Percentiles rank a stretch among this genome's conserved stretches.
Evolutionary conservation across 2,113 vertebrate species (phyloP).

Genomic region (Crotalus tigris): DNA sequence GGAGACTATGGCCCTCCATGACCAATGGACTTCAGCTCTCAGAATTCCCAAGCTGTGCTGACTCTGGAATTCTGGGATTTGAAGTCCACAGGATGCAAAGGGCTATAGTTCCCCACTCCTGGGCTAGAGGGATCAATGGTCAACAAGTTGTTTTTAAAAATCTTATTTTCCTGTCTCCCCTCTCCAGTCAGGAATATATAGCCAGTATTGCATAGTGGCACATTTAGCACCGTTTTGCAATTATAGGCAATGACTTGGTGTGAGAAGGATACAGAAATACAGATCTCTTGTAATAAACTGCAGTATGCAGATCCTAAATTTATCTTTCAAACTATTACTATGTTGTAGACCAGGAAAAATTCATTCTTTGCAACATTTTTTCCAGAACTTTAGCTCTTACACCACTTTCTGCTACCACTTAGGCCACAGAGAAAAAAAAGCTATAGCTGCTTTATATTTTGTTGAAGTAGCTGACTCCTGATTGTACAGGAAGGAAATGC

Average conservation of each 20-base stretch:
- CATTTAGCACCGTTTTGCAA: not conserved
- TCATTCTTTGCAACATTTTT: not conserved
- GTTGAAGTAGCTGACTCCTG: not conserved
- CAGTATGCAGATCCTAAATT: not conserved
- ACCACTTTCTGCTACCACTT: slow-evolving; percentile 5
- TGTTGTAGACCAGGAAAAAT: not conserved
- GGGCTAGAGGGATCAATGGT: too few species aligned
- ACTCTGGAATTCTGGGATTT: too few species aligned
- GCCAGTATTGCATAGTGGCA: not conserved
- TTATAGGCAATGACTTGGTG: too few species aligned
- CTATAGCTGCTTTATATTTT: not conserved
- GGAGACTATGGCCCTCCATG: too few species aligned
- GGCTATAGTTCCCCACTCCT: too few species aligned
- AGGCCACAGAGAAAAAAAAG: not conserved
- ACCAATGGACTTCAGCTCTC: too few species aligned
- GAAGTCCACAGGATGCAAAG: too few species aligned
- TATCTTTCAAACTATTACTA: not conserved
- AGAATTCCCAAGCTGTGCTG: too few species aligned
- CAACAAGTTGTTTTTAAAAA: too few species aligned
- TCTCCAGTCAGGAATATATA: not conserved
- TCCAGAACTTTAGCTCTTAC: not conserved
- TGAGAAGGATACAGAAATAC: not conserved
- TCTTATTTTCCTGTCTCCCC: too few species aligned
- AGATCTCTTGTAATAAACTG: not conserved
- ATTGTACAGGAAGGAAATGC: slow-evolving; percentile 26